Percentiles rank a stretch among this genome's conserved stretches.
phyloP scores from a whole-genome alignment of 2,888 invertebrate genomes.

The Bombyx huttoni region DNA sequence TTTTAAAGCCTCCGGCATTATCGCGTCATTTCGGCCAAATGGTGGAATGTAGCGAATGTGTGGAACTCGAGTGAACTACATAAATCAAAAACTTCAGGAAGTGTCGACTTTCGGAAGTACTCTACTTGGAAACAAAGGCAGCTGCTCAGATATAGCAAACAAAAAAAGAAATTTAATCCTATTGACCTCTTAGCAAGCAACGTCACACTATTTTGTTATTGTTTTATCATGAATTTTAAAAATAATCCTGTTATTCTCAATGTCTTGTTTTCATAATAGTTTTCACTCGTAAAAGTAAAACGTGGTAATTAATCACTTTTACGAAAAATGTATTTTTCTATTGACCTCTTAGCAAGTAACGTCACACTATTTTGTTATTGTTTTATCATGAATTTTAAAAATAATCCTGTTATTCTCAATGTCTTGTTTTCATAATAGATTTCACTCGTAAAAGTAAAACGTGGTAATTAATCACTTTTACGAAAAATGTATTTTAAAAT shows the following conservation, averaged over 20 bases:
- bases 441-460: not conserved
- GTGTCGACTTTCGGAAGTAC: constrained; percentile 27
- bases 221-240: not conserved
- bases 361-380: constrained; percentile 6
- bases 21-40: constrained; percentile 31
- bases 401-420: not conserved
- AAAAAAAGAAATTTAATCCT: constrained; percentile 24
- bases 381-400: not conserved
- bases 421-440: not conserved
- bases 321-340: no score
- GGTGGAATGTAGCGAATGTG: constrained; percentile 26
- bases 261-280: not conserved
- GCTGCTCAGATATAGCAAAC: constrained; percentile 25
- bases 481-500: no score
- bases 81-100: constrained; percentile 44
- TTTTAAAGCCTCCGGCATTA: constrained; percentile 23
- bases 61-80: constrained; percentile 19
- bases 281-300: not conserved
- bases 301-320: no score
- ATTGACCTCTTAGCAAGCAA: constrained; percentile 11
- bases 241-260: not conserved
- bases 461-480: no score
- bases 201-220: constrained; percentile 6
- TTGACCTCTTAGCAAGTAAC: constrained; percentile 9
- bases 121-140: constrained; percentile 27